Evolutionary conservation across 2,888 invertebrate species (phyloP), one percentile per base, ranked within the genome.

Genomic region (Hypselothyrea guttata): DNA sequence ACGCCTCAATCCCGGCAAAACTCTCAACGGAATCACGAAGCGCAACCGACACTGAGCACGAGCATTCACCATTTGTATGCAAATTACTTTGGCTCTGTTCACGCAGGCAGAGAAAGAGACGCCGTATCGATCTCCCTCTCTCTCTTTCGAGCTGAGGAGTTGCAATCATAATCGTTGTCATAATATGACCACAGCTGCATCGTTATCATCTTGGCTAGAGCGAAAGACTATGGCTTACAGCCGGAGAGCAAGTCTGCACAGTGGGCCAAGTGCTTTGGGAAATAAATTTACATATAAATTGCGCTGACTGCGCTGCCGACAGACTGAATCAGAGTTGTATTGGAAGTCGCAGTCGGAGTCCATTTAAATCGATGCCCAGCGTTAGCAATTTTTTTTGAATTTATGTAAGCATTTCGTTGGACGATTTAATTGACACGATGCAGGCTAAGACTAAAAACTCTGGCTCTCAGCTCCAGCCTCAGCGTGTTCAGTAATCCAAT

Each of bases 321-420:
- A 40, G 35, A 31, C 44, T 33, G 11, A 28, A 9, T 28, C n/a
- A 2, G 33, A n/a, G 9, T 13, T 37, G 15, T 35, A 15, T 8
- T 22, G 12, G 13, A n/a, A 37, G 15, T 37, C 37, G 9, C 5
- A 15, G 2, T 15, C 38, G 65, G 55, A 54, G 53, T 58, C 77
- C 78, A 83, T 86, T 86, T 84, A 86, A 81, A 84, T 86, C 86
- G 81, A 75, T 82, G 84, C 78, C 63, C 81, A 82, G 86, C 84
- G 84, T 84, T 86, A 86, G 86, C 82, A 82, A 82, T 82, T 86
- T 86, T 66, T 52, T 86, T 66, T 52, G 76, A 86, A 82, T 82
- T 82, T 82, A 82, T 82, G 83, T 86, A 82, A 86, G 83, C 84
- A 82, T 82, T 82, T 86, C 86, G 83, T 72, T 85, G 75, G 75